Evolutionary conservation across 1,140 invertebrate genomes (phyloP).

Genomic region (Diachasma alloeum): DNA sequence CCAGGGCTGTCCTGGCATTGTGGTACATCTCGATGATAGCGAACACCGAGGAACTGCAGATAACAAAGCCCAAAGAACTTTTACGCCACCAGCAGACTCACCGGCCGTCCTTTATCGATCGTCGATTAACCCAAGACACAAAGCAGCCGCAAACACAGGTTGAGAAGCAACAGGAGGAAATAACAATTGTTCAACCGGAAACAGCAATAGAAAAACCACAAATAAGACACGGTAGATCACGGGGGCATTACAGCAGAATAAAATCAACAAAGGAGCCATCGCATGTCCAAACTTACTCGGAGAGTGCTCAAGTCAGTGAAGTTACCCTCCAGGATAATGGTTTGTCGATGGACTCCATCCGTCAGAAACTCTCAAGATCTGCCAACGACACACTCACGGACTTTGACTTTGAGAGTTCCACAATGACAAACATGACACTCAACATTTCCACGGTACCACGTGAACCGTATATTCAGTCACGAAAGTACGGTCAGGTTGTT

Average conservation of each 20-base stretch:
- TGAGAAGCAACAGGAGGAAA: neutral
- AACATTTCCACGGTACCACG: neutral
- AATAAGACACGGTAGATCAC: constrained; percentile 56
- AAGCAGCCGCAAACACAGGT: neutral
- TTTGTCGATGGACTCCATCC: neutral
- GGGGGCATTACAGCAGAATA: constrained; percentile 46
- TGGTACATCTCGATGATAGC: constrained; percentile 13
- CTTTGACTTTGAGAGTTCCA: constrained; percentile 5
- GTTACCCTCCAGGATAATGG: neutral
- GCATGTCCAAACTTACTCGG: neutral
- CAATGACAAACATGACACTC: neutral
- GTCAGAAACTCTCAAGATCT: neutral
- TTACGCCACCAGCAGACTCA: constrained; percentile 55
- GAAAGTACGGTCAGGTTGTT: neutral
- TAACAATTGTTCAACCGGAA: neutral
- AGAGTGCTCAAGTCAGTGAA: neutral
- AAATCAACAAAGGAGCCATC: constrained; percentile 28
- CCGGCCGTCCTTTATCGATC: constrained; percentile 54
- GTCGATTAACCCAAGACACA: constrained; percentile 27
- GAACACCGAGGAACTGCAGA: constrained; percentile 27
- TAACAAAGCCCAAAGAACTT: constrained; percentile 45
- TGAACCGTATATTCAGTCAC: neutral
- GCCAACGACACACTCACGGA: constrained; percentile 9
- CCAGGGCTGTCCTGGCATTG: constrained; percentile 19
- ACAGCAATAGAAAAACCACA: constrained; percentile 47